Conservation (phyloP, 1,140 invertebrate genomes). For the Drosophila equinoxialis region DNA sequence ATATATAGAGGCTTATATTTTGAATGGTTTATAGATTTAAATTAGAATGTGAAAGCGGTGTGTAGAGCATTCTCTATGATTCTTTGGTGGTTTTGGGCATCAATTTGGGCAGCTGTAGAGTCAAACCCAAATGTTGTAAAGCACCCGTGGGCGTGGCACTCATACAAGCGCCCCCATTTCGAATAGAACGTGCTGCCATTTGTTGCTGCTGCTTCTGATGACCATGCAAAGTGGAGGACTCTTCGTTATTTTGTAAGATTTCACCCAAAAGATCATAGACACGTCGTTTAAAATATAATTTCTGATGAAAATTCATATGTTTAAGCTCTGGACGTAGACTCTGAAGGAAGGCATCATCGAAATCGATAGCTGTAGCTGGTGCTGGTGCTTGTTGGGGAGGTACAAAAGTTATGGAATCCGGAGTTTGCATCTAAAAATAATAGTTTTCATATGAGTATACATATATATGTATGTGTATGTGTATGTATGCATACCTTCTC, state of each 20-base stretch:
- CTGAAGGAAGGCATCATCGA: constrained; percentile 73
- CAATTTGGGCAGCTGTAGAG: constrained; percentile 51
- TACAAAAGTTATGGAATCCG: neutral
- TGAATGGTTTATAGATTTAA: constrained; percentile 15
- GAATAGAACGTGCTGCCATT: neutral
- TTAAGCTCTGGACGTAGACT: constrained; percentile 70
- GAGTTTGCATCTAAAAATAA: neutral
- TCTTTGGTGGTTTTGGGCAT: constrained; percentile 32
- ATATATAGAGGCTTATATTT: constrained; percentile 2
- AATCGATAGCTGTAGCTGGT: constrained; percentile 29
- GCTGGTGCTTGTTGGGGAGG: neutral
- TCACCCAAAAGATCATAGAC: constrained; percentile 69
- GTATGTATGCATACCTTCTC: neutral
- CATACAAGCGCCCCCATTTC: neutral
- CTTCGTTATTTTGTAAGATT: constrained; percentile 47
- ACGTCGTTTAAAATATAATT: constrained; percentile 72
- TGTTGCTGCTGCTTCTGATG: neutral
- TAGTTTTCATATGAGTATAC: neutral
- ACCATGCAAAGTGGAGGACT: neutral
- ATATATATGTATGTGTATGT: neutral
- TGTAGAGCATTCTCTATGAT: constrained; percentile 20
- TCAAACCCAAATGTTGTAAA: constrained; percentile 27
- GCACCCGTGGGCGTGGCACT: constrained; percentile 5
- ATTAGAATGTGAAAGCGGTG: constrained; percentile 8
- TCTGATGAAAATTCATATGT: constrained; percentile 71